Conservation (phyloP, 1,140 invertebrate species). For the Lepidurus arcticus region DNA sequence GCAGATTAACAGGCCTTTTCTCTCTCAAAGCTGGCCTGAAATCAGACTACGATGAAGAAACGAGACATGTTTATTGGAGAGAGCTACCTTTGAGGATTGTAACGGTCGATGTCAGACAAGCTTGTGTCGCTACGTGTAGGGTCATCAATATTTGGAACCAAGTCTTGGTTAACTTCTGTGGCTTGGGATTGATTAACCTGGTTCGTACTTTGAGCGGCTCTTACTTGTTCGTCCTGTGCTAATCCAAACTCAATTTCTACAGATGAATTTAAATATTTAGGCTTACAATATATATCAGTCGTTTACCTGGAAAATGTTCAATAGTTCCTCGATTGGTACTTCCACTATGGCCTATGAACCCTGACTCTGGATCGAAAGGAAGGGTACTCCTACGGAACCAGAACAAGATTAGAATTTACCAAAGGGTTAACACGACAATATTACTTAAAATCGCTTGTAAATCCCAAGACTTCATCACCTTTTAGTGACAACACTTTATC, state of each 20-base stretch:
- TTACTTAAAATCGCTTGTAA: background rate
- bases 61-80: background rate
- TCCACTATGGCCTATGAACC: too few relatives aligned
- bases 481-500: background rate
- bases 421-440: background rate
- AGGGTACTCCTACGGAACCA: background rate
- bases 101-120: background rate
- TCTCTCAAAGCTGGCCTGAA: slow-evolving; percentile 23
- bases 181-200: too few relatives aligned
- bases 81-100: background rate
- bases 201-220: too few relatives aligned
- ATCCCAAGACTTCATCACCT: background rate
- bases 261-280: too few relatives aligned
- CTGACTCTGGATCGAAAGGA: background rate
- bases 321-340: too few relatives aligned
- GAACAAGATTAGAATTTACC: background rate
- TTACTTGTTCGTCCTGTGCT: too few relatives aligned
- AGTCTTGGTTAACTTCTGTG: too few relatives aligned
- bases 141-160: too few relatives aligned
- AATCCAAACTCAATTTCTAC: too few relatives aligned
- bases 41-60: background rate
- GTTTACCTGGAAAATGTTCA: too few relatives aligned
- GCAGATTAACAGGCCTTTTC: background rate
- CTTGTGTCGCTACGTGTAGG: background rate
- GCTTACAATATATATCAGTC: too few relatives aligned